phyloP scores from a whole-genome alignment of 2,113 vertebrate genomes.

The Lipotes vexillifer region DNA sequence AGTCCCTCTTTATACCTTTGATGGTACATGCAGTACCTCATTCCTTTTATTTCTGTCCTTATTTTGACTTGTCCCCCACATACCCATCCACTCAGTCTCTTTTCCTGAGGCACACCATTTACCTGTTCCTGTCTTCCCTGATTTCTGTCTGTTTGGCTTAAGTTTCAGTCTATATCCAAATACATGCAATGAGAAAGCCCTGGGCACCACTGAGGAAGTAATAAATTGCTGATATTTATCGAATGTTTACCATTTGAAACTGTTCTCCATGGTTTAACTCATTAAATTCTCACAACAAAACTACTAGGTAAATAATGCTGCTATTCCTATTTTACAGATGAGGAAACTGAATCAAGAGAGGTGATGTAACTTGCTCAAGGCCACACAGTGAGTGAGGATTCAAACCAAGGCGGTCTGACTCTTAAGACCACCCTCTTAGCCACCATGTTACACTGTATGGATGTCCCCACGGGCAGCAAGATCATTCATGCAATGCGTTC shows the following conservation, averaged over 20 bases:
- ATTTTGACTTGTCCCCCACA: not conserved
- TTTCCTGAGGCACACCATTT: not conserved
- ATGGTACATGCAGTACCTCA: not conserved
- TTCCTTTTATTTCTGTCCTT: not conserved
- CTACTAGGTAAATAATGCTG: not conserved
- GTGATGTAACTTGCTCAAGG: not conserved
- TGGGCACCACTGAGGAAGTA: not conserved
- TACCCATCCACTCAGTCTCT: not conserved
- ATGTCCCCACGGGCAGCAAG: fast-evolving
- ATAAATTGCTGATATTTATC: not conserved
- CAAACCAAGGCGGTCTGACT: not conserved
- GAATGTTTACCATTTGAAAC: not conserved
- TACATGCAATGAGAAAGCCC: not conserved
- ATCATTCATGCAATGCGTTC: not conserved
- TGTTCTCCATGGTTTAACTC: not conserved
- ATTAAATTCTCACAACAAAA: not conserved
- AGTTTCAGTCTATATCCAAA: not conserved
- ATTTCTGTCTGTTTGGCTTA: not conserved
- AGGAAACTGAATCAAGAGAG: not conserved
- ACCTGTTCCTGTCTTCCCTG: not conserved
- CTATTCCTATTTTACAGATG: not conserved
- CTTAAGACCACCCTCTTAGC: not conserved
- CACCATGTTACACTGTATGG: fast-evolving
- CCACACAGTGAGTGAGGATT: not conserved
- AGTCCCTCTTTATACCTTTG: not conserved